A percentile compares a stretch with the other conserved stretches of the same genome.
Evolutionary conservation across 2,113 vertebrate genomes (phyloP).

Genomic region (Chionomys nivalis): DNA sequence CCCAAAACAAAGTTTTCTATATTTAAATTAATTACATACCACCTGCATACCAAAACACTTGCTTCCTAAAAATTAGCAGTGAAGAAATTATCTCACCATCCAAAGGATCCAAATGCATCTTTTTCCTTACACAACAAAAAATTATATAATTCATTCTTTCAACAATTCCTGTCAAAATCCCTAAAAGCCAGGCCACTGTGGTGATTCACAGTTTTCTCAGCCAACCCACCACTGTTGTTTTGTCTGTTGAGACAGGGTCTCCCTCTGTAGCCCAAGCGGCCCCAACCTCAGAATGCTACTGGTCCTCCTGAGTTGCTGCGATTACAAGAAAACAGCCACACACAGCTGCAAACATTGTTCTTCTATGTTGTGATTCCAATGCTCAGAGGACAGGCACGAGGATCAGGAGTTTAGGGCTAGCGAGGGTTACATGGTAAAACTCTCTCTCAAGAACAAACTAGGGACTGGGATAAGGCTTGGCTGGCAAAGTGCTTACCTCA

Average conservation of each 20-base stretch:
- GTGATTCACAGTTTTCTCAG: background rate
- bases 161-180: conserved; percentile 41
- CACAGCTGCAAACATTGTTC: background rate
- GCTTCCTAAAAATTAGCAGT: background rate
- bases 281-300: background rate
- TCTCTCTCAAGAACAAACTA: background rate
- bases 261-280: background rate
- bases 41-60: conserved; percentile 24
- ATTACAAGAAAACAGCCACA: background rate
- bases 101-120: background rate
- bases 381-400: background rate
- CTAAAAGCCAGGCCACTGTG: conserved; percentile 45
- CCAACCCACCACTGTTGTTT: background rate
- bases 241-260: background rate
- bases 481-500: too few relatives aligned
- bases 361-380: background rate
- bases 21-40: conserved; percentile 38
- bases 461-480: background rate
- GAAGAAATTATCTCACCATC: conserved; percentile 36
- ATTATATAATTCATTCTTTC: conserved; percentile 36
- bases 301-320: background rate
- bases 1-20: conserved; percentile 23
- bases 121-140: conserved; percentile 27
- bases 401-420: background rate
- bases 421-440: background rate